Evolutionary conservation across 2,113 vertebrate genomes (phyloP).

Genomic region (Dolichotis patagonum): DNA sequence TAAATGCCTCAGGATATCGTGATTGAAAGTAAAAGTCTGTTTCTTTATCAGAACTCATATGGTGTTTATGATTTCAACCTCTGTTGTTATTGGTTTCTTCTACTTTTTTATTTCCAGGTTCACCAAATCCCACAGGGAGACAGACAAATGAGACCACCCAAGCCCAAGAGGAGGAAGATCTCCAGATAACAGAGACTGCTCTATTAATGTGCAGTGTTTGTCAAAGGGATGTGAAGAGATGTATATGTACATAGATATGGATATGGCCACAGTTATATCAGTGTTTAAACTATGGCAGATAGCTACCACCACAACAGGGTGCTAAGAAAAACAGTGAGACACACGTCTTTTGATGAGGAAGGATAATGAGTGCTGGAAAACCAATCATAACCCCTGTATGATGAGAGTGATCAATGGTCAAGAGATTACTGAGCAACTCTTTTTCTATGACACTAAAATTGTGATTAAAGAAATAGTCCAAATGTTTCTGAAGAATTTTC

Average conservation of each 20-base stretch:
- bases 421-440: constrained; percentile 93
- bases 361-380: constrained; percentile 88
- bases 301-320: constrained; percentile 87
- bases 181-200: constrained; percentile 99
- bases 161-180: constrained; percentile 99
- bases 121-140: constrained; percentile 95
- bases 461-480: constrained; percentile 98
- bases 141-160: constrained; percentile 97
- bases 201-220: constrained; percentile 87
- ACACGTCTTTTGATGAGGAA: constrained; percentile 86
- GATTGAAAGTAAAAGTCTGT: not conserved
- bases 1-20: not conserved
- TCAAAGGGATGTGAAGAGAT: constrained; percentile 83
- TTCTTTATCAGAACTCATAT: constrained; percentile 27
- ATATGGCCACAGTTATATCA: constrained; percentile 77
- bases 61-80: constrained; percentile 42
- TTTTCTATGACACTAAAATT: constrained; percentile 96
- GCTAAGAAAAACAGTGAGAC: constrained; percentile 88
- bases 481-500: constrained; percentile 99
- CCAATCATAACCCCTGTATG: constrained; percentile 89
- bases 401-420: constrained; percentile 91
- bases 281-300: constrained; percentile 84
- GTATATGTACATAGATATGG: constrained; percentile 82
- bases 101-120: constrained; percentile 85
- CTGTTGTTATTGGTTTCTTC: constrained; percentile 19